These are phyloP conservation scores for Agrotis segetum DNA, from an alignment of 2,888 invertebrate species.

Conservation along the genomic window DNA sequence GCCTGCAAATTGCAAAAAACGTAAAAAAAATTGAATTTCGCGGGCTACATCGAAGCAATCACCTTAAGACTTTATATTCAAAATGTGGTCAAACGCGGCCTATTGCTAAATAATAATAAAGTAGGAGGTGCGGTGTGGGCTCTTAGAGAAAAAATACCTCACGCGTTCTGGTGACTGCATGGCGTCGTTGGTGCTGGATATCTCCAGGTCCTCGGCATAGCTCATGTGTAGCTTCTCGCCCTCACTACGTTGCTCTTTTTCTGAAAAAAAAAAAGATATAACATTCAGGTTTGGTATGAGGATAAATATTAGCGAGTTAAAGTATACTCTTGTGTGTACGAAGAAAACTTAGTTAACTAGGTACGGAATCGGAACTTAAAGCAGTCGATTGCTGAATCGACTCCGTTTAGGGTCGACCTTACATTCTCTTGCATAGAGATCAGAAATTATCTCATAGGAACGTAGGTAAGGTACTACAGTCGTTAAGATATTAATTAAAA, in stretches of 20 bases:
- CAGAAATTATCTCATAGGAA: background rate
- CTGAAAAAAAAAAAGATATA: constrained; percentile 62
- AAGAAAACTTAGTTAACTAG: no score
- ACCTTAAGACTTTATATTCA: no score
- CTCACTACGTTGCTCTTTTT: constrained; percentile 85
- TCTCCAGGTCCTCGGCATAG: constrained; percentile 88
- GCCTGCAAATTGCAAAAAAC: no score
- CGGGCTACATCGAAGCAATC: no score
- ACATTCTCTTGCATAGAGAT: background rate
- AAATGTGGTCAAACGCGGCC: no score
- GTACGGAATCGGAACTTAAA: no score
- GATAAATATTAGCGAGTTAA: no score
- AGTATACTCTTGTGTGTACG: no score
- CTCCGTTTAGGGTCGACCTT: no score
- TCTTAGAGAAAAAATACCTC: constrained; percentile 85
- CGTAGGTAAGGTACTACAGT: background rate
- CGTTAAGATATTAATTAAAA: background rate
- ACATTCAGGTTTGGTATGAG: background rate
- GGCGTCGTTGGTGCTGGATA: constrained; percentile 89
- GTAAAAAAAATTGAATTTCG: no score
- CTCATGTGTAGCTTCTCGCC: constrained; percentile 85
- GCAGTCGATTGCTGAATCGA: no score
- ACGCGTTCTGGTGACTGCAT: constrained; percentile 90
- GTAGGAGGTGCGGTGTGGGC: constrained; percentile 52
- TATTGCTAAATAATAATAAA: background rate